These are phyloP conservation scores for Acanthosepion lycidas DNA, from an alignment of 2,888 invertebrate species.

Conservation along the genomic window DNA sequence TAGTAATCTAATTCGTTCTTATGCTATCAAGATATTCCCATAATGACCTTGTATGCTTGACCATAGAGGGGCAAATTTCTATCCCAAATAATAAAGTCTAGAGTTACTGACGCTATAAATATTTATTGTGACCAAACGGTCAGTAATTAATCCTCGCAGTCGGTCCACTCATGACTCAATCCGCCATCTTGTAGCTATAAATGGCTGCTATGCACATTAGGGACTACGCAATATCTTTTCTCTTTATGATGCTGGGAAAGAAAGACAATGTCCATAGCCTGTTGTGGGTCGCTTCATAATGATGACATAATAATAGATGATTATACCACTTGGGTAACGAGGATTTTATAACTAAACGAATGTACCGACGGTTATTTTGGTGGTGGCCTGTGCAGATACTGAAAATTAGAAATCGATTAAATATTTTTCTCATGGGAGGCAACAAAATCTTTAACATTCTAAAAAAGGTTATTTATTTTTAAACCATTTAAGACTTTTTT, in stretches of 20 bases:
- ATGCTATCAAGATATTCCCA: background rate
- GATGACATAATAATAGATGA: background rate
- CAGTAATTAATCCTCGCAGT: background rate
- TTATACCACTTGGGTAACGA: background rate
- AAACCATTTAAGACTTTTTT: too few species aligned
- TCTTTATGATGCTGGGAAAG: background rate
- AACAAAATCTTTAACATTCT: too few species aligned
- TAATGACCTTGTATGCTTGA: background rate
- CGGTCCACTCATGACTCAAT: background rate
- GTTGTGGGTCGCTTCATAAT: background rate
- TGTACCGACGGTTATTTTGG: too few species aligned
- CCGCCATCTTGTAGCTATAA: background rate
- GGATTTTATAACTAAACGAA: too few species aligned
- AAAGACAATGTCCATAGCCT: background rate
- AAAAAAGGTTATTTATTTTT: too few species aligned
- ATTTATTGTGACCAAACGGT: constrained; percentile 2
- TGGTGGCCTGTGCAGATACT: too few species aligned
- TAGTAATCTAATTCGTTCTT: background rate
- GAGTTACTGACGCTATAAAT: background rate
- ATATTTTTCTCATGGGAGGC: too few species aligned
- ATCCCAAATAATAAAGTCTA: constrained; percentile 33
- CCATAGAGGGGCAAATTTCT: background rate
- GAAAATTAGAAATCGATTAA: too few species aligned
- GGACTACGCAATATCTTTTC: background rate
- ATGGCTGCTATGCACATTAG: background rate